phyloP scores from a whole-genome alignment of 2,888 invertebrate species.

The Synanthedon formicaeformis region DNA sequence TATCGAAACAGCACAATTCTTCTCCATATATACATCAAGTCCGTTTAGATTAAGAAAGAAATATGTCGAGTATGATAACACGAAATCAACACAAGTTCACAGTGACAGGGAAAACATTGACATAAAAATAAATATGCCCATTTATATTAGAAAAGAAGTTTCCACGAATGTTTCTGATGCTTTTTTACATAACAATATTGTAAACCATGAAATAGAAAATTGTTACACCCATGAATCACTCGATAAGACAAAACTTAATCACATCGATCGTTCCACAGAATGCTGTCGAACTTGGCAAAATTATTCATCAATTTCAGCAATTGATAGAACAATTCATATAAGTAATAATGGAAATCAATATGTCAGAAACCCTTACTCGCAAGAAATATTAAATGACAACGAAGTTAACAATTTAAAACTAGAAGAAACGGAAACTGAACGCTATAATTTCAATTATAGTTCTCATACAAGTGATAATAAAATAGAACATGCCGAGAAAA shows the following conservation, averaged over 20 bases:
- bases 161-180: neutral
- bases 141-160: neutral
- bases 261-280: no score
- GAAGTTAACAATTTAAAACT: no score
- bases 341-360: no score
- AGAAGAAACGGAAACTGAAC: no score
- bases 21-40: neutral
- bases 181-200: neutral
- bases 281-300: no score
- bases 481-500: slow-evolving; percentile 24
- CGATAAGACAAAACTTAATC: no score
- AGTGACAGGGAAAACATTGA: neutral
- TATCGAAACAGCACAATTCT: neutral
- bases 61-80: neutral
- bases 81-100: neutral
- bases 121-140: neutral
- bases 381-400: no score
- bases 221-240: no score
- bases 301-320: no score
- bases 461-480: neutral
- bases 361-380: no score
- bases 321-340: no score
- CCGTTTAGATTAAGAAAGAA: neutral
- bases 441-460: neutral
- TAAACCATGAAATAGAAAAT: neutral